A percentile compares a stretch with the other conserved stretches of the same genome.
These are phyloP conservation scores for Ophioninae sp. DNA, from an alignment of 2,888 invertebrate species.

Conservation along the genomic window DNA sequence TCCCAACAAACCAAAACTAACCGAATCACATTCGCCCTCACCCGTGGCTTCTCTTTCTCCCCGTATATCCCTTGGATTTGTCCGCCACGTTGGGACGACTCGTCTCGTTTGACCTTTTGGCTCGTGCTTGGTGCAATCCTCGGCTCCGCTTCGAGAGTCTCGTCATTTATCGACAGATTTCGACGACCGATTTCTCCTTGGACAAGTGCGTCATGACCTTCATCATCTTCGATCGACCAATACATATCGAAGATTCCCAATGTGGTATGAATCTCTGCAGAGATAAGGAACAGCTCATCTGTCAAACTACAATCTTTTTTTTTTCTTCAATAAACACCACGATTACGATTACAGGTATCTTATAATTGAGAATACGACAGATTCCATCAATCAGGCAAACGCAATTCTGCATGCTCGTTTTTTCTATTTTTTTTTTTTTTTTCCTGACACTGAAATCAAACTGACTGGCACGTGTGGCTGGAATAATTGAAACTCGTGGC, in stretches of 20 bases:
- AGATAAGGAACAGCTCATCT: neutral
- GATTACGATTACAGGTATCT: neutral
- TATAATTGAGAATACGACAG: no score
- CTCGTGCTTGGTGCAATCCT: slow-evolving; percentile 59
- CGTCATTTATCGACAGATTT: slow-evolving; percentile 41
- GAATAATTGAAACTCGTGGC: neutral
- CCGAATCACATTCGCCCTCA: slow-evolving; percentile 71
- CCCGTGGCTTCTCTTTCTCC: slow-evolving; percentile 34
- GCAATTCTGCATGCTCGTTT: neutral
- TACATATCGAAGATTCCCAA: neutral
- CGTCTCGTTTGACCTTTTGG: slow-evolving; percentile 44
- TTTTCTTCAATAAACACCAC: neutral
- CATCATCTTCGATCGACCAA: neutral
- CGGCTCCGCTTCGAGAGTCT: slow-evolving; percentile 19
- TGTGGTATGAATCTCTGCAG: neutral
- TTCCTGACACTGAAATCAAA: neutral
- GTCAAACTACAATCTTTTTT: neutral
- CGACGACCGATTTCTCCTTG: neutral
- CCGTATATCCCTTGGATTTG: slow-evolving; percentile 32
- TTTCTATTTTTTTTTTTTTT: neutral
- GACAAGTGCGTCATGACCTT: neutral
- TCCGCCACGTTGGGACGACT: slow-evolving; percentile 18
- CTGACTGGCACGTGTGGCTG: neutral
- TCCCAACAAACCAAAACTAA: slow-evolving; percentile 75
- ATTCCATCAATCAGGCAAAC: neutral